Evolutionary conservation across 2,113 vertebrate genomes (phyloP).

Genomic region (Aix galericulata): DNA sequence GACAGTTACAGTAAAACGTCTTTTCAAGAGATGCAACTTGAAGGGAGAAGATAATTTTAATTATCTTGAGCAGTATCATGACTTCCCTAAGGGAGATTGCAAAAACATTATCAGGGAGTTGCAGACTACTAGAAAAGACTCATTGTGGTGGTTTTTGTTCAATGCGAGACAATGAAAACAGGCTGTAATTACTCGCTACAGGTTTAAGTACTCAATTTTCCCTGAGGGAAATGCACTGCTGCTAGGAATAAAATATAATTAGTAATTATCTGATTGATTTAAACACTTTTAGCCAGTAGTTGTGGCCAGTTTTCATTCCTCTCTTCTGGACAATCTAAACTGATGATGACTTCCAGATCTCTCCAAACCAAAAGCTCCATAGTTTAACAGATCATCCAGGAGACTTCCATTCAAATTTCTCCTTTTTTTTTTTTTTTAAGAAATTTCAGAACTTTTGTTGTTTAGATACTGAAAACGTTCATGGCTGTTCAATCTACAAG

Average conservation of each 20-base stretch:
- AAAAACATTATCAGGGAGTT: background rate
- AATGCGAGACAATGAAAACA: fast-evolving
- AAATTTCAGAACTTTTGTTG: background rate
- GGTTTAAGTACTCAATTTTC: background rate
- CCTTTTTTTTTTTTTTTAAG: background rate
- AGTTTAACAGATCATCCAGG: background rate
- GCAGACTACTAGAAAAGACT: background rate
- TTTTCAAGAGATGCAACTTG: background rate
- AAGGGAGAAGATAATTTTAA: background rate
- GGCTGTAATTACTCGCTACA: background rate
- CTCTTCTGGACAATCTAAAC: background rate
- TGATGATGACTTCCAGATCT: background rate
- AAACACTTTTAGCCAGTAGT: background rate
- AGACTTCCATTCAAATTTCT: background rate
- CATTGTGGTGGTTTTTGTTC: background rate
- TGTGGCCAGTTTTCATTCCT: background rate
- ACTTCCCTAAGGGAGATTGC: background rate
- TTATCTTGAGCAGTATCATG: background rate
- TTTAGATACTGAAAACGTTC: background rate
- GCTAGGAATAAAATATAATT: background rate
- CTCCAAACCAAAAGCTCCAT: background rate
- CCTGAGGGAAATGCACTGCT: background rate
- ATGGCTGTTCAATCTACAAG: background rate
- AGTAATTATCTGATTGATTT: background rate
- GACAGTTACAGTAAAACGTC: background rate